phyloP scores from a whole-genome alignment of 2,113 vertebrate genomes.

The Verasper variegatus region DNA sequence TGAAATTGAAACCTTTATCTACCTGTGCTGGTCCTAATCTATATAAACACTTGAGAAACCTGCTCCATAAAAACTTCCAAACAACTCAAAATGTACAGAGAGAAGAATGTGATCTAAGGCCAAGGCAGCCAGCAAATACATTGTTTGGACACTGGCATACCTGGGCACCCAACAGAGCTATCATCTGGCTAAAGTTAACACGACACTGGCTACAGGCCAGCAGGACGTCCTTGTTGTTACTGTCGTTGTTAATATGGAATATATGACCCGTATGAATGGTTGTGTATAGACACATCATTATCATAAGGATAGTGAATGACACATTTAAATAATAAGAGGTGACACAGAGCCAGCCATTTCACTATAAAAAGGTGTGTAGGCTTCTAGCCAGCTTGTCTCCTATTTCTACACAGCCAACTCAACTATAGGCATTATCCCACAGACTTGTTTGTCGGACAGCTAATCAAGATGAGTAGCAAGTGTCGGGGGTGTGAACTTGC shows the following conservation, averaged over 20 bases:
- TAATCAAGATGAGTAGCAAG: conserved; percentile 54
- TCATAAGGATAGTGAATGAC: background rate
- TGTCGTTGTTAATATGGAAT: background rate
- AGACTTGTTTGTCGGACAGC: conserved; percentile 56
- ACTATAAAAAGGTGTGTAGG: background rate
- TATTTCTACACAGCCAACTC: conserved; percentile 31
- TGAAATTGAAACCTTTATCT: background rate
- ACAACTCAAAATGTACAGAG: no score
- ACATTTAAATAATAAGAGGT: background rate
- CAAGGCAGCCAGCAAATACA: background rate
- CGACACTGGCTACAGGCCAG: conserved; percentile 25
- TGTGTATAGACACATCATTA: background rate
- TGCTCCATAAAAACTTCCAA: no score
- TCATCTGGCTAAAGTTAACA: conserved; percentile 29
- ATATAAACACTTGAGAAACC: no score
- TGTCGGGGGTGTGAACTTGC: conserved; percentile 45
- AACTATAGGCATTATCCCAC: conserved; percentile 43
- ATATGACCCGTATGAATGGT: background rate
- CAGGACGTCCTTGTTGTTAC: conserved; percentile 10
- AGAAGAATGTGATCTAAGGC: no score
- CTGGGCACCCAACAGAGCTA: conserved; percentile 26
- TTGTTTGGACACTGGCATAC: conserved; percentile 22
- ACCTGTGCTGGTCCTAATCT: background rate
- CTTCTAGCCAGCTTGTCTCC: conserved; percentile 1
- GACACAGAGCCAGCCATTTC: background rate